Base-by-base conservation (phyloP, 2,888 invertebrate genomes). In the Meteorus cinctellus region DNA sequence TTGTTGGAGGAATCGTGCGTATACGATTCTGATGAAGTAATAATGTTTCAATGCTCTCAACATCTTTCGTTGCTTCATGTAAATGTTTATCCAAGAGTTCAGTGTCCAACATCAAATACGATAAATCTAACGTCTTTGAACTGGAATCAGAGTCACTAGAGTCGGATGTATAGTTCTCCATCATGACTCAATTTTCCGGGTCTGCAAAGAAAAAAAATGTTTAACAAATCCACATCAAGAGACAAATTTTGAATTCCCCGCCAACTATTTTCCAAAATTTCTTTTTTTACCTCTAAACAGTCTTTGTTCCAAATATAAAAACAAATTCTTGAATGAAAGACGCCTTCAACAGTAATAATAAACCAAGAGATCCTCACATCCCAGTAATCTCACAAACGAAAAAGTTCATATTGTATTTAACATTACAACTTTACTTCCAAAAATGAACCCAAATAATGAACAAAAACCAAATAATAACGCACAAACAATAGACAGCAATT, bases 11-110 rank as follows among this genome's bases (percentile, higher is more conserved):
- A 72, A 97, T 88, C 4, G 90, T 90, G 75, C 92, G 92, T 80
- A 99, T 91, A 60, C 93, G 93, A 91, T 99, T 99, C 89, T 96
- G 96, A 90, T 97, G 95, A 1, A 99, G 91, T 78, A 96, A 92
- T 79, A 98, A 91, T 67, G 94, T 94, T 88, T 96, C 95, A 80
- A 94, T 92, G 82, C 92, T 93, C 81, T 93, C 92, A 63, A 92
- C 92, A 79, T 88, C 86, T 62, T 93, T 92, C 83, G 93, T 92
- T 82, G 91, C 90, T 79, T 91, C 89, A 71, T 96, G 90, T 12
- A 75, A 59, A 86, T 94, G 93, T 83, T 94, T 91, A 81, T 93
- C 92, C n/a, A 94, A 86, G 0, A 91, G 89, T 77, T 91, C 89
- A 41, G 92, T 90, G 82, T 94, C 93, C 84, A 95, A 88, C 86